Evolutionary conservation across 2,113 vertebrate genomes (phyloP).

Genomic region (Callipepla squamata): DNA sequence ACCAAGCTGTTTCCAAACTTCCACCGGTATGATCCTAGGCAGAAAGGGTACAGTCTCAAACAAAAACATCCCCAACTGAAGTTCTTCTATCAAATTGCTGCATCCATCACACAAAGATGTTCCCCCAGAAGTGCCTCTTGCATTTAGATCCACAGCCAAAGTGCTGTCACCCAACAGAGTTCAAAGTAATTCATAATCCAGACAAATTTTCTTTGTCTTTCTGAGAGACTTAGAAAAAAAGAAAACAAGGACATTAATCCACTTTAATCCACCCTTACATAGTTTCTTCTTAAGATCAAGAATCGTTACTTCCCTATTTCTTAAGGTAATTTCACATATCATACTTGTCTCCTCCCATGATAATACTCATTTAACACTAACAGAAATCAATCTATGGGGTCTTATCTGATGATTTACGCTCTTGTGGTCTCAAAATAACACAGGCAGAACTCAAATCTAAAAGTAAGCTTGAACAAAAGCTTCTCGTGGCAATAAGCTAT

Average conservation of each 20-base stretch:
- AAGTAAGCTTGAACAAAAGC: background rate
- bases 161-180: accelerated
- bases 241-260: background rate
- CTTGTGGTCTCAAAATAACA: accelerated
- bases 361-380: background rate
- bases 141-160: background rate
- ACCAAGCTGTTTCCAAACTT: background rate
- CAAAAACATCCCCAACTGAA: background rate
- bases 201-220: background rate
- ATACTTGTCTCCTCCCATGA: background rate
- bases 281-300: background rate
- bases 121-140: background rate
- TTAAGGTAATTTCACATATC: background rate
- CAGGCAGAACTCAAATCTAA: background rate
- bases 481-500: background rate
- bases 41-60: background rate
- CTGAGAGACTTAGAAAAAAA: background rate
- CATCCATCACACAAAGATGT: background rate
- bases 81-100: accelerated
- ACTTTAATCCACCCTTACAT: background rate
- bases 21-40: accelerated
- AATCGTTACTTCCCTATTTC: background rate
- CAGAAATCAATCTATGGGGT: background rate
- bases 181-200: background rate
- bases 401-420: background rate